Base-by-base conservation (phyloP, 2,797 vertebrate species). In the Lutjanus campechanus region DNA sequence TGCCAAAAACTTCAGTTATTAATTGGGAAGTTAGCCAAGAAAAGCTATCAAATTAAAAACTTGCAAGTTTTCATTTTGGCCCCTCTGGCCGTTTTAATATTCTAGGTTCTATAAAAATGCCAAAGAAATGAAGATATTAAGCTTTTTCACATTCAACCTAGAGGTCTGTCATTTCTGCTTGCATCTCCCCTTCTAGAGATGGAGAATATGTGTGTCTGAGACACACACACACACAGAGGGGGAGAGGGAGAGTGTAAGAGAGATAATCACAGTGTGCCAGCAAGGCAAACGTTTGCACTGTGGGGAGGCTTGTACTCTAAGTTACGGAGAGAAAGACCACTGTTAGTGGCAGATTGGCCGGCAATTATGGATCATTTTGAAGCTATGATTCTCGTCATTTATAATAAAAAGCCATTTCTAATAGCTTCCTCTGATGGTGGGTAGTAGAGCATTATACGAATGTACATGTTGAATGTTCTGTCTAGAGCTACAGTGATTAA, bases 21-120 rank as follows among this genome's bases (percentile, higher is more conserved):
- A 77, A 86, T 51, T 73, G 62, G 85, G 67, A 85, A 77, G 55
- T 54, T 64, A 60, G 85, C 86, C 85, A 91, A 87, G 65, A 56
- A 88, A 78, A 87, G 70, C 84, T 68, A 76, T 87, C 65, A 85
- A 79, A 89, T 88, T 79, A 85, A 85, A 84, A 77, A 72, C 19
- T 58, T 41, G 17, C 65, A 65, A 55, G 63, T 70, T 85, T 74
- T 84, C 19, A 56, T 74, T 83, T 76, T 76, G 36, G 60, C 62
- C 49, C 76, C 77, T 70, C 22, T 59, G 62, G 82, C 50, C 69
- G 73, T 86, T 89, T 82, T 79, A 78, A 82, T 81, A 77, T 79
- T 82, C 17, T 62, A 72, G 56, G 67, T 64, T 16, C 41, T 59
- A 50, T 64, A 79, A 76, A 91, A 82, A 75, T 61, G 73, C 7